Base-by-base conservation (phyloP, 2,113 vertebrate genomes). In the Dolichotis patagonum region DNA sequence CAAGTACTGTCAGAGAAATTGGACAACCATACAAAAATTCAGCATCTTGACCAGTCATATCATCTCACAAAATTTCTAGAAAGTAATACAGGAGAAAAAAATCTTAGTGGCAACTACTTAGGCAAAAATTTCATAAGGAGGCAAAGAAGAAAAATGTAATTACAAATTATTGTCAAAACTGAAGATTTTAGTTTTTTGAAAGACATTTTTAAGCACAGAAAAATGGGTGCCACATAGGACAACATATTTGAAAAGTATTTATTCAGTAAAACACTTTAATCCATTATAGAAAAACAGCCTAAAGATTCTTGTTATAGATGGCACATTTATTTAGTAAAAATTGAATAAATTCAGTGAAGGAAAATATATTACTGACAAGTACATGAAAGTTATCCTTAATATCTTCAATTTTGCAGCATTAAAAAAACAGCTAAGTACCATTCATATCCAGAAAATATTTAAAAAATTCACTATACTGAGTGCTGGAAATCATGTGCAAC, bases 171-270 rank as follows among this genome's bases (percentile, higher is more conserved):
- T 24, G 41, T 95, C 9, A 73, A 93, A 88, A 80, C 0, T 28
- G 6, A 78, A 77, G 49, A 24, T 1, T 43, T 81, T 56, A 38
- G 8, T 91, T 93, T 11, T 69, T 88, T 63, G 24, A 43, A 95
- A 84, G 20, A 13, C 3, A 75, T 24, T 75, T 5, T 49, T 46
- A 86, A 82, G 24, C 81, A 88, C 4, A 56, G 63, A 26, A 80
- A 95, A 69, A 56, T 65, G 13, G 35, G 91, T 84, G 49, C 8
- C 54, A 88, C 2, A 20, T 35, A 54, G 41, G 30, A 54, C n/a
- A 93, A 94, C 63, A 85, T 63, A 88, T 7, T 35, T 90, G 14
- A 7, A 41, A 87, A 93, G 78, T 71, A 87, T 82, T 87, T 96
- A 17, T 62, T 87, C 20, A 67, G 52, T n/a, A 38, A 71, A 78